Conservation (phyloP, 2,113 vertebrate genomes). For the Tiliqua scincoides region DNA sequence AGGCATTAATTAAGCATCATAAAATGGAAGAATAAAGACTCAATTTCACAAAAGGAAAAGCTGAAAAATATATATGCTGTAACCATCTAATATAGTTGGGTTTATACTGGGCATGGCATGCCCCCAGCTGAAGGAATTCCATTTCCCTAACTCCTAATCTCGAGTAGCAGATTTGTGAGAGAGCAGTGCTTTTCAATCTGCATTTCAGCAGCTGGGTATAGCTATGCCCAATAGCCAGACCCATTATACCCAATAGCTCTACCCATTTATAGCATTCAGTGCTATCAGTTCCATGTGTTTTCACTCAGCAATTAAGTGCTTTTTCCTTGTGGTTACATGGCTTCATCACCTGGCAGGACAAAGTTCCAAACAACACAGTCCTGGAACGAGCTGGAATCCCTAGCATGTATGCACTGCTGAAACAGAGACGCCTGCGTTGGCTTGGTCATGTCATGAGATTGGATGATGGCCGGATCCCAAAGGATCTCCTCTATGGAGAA, state of each 20-base stretch:
- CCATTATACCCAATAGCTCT: too few species aligned
- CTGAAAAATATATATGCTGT: background rate
- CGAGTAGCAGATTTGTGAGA: background rate
- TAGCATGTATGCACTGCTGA: too few species aligned
- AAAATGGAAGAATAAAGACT: background rate
- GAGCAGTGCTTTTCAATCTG: background rate
- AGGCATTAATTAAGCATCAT: slow-evolving; percentile 13
- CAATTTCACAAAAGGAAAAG: background rate
- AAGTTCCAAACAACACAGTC: too few species aligned
- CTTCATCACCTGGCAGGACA: too few species aligned
- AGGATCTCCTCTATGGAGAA: too few species aligned
- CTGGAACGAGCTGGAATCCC: too few species aligned
- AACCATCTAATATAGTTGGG: background rate
- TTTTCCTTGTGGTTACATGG: too few species aligned
- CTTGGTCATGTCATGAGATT: too few species aligned
- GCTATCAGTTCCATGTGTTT: background rate
- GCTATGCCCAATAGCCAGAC: too few species aligned
- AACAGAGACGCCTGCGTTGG: too few species aligned
- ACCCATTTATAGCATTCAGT: too few species aligned
- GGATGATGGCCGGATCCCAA: too few species aligned
- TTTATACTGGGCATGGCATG: background rate
- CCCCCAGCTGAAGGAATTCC: background rate
- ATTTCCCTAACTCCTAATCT: background rate
- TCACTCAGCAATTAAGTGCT: background rate
- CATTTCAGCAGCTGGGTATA: background rate